These are phyloP conservation scores for Oedothorax gibbosus DNA, from an alignment of 1,140 invertebrate species.

Conservation along the genomic window DNA sequence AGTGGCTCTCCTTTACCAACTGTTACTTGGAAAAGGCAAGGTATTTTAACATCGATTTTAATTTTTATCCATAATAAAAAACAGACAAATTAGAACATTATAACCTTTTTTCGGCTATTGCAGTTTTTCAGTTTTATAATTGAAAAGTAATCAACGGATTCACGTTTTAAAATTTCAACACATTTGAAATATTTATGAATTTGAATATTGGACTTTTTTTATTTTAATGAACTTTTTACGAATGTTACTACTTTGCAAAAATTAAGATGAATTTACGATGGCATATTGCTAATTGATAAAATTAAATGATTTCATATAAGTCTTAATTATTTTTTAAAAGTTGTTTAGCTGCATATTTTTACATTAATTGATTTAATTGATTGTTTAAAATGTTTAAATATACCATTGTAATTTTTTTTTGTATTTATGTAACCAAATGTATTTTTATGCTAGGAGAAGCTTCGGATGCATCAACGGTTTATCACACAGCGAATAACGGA, in stretches of 20 bases:
- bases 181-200: too few species aligned
- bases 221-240: too few species aligned
- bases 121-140: too few species aligned
- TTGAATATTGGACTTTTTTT: too few species aligned
- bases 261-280: too few species aligned
- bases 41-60: not conserved
- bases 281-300: too few species aligned
- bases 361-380: not conserved
- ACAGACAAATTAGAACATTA: too few species aligned
- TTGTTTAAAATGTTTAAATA: not conserved
- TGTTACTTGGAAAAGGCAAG: constrained; percentile 28
- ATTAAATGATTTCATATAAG: not conserved
- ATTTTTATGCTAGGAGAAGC: not conserved
- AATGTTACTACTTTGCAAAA: too few species aligned
- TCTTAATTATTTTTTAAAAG: not conserved
- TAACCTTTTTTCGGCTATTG: too few species aligned
- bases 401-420: not conserved
- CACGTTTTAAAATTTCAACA: too few species aligned
- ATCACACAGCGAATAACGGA: not conserved
- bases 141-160: too few species aligned
- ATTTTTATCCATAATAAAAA: not conserved
- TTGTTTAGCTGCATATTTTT: not conserved
- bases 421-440: not conserved
- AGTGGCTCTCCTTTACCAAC: constrained; percentile 10
- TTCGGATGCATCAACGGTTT: not conserved